Base-by-base conservation (phyloP, 2,888 invertebrate species). In the Boloria euphrosyne region DNA sequence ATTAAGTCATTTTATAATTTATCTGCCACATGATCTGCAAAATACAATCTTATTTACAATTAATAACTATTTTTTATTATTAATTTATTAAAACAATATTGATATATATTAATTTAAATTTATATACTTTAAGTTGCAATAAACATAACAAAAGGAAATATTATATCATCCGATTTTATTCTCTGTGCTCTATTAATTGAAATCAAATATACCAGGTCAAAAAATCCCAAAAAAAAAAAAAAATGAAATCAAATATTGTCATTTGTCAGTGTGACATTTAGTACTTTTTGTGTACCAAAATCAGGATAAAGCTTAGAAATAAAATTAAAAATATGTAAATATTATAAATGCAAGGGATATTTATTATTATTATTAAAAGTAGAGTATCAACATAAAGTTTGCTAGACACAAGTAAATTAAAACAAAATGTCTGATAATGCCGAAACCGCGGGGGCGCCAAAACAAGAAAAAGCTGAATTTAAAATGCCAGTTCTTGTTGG, bases 401-500 rank as follows among this genome's bases (percentile, higher is more conserved):
- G 1, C n/a, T 18, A n/a, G 22, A 44, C n/a, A 18, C 4, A 18
- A 22, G 43, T 38, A 13, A 44, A 44, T 18, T 22, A 22, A 10
- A 4, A 27, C 5, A 59, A 31, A n/a, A 59, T 73, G 74, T 63
- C 74, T 10, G 76, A 78, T 14, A 53, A 67, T 5, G 44, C 13
- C 66, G 67, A 73, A 18, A 51, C 67, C 6, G 46, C 72, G 1
- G 77, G 77, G 73, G 69, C 63, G 0, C 77, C 79, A 49, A 68
- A 63, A 17, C 54, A 52, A 44, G 76, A 79, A 38, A 77, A 80
- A 69, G 74, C 75, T 0, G 87, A 89, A 75, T 93, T 93, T 78
- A 93, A 94, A 74, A 93, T 93, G 79, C 94, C 93, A 22, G 86
- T 93, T 13, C 80, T 91, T 0, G 76, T 93, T 54, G 94, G 93